phyloP scores from a whole-genome alignment of 2,888 invertebrate genomes.

The Blastobasis lacticolella region DNA sequence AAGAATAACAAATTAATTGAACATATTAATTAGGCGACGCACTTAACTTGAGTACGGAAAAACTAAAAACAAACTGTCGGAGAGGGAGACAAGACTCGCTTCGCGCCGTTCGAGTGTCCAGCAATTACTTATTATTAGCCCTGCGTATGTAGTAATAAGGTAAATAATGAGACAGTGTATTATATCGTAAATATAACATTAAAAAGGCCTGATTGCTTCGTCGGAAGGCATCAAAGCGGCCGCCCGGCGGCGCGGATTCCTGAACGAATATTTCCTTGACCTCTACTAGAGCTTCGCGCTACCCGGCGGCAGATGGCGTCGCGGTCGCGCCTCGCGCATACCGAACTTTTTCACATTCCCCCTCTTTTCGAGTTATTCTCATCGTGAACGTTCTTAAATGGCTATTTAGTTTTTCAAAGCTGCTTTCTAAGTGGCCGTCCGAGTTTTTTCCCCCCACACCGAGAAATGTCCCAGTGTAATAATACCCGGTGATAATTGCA shows the following conservation, averaged over 20 bases:
- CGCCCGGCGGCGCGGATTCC: slow-evolving; percentile 59
- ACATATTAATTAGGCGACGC: no score
- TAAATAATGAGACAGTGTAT: slow-evolving; percentile 69
- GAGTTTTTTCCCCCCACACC: slow-evolving; percentile 35
- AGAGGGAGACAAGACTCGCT: slow-evolving; percentile 13
- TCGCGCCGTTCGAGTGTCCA: slow-evolving; percentile 41
- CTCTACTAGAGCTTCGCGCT: slow-evolving; percentile 48
- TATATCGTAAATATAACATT: slow-evolving; percentile 73
- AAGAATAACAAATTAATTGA: no score
- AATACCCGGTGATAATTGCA: slow-evolving; percentile 60
- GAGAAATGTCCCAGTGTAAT: slow-evolving; percentile 55
- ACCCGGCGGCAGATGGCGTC: slow-evolving; percentile 69
- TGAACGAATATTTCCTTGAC: slow-evolving; percentile 58
- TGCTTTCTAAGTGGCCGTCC: slow-evolving; percentile 63
- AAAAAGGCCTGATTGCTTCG: slow-evolving; percentile 71
- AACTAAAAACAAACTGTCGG: slow-evolving; percentile 6
- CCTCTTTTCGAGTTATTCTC: slow-evolving; percentile 54
- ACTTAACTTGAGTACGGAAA: no score
- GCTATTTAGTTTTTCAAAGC: slow-evolving; percentile 69
- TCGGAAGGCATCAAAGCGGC: slow-evolving; percentile 69
- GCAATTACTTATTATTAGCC: slow-evolving; percentile 61
- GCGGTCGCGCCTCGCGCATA: slow-evolving; percentile 57
- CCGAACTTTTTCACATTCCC: slow-evolving; percentile 15
- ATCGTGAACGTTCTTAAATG: slow-evolving; percentile 64
- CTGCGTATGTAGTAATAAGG: slow-evolving; percentile 68